These are phyloP conservation scores for Argyra leucocephala DNA, from an alignment of 2,888 invertebrate species.

Conservation along the genomic window DNA sequence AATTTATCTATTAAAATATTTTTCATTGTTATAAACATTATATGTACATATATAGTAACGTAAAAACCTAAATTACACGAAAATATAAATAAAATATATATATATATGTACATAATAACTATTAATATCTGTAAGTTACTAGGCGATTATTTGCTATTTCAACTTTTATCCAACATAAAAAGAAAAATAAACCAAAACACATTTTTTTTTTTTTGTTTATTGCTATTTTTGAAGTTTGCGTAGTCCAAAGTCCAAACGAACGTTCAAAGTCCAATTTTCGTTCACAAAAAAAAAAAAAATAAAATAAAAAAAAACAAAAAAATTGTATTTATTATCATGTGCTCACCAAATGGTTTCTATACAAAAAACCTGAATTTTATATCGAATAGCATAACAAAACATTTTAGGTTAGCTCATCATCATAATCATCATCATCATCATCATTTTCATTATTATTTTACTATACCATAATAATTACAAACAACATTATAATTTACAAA, in stretches of 20 bases:
- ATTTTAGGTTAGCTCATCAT: not conserved
- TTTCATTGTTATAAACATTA: too few relatives aligned
- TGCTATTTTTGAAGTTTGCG: not conserved
- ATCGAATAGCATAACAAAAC: not conserved
- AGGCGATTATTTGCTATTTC: too few relatives aligned
- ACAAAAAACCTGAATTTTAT: not conserved
- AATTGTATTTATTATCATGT: not conserved
- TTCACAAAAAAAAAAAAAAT: not conserved
- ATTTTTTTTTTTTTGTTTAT: not conserved
- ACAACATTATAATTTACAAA: too few relatives aligned
- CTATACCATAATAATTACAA: too few relatives aligned
- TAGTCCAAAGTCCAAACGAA: slow-evolving; percentile 2
- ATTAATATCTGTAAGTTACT: too few relatives aligned
- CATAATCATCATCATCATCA: not conserved
- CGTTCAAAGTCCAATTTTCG: slow-evolving; percentile 3
- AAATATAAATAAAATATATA: too few relatives aligned
- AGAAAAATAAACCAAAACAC: not conserved
- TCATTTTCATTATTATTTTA: too few relatives aligned
- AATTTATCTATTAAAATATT: too few relatives aligned
- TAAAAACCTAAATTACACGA: too few relatives aligned
- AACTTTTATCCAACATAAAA: not conserved
- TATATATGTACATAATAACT: too few relatives aligned
- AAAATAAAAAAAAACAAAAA: not conserved
- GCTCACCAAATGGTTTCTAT: not conserved
- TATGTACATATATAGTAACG: too few relatives aligned